Conservation (phyloP, 2,113 vertebrate species). For the Pseudorhombus dupliciocellatus region DNA sequence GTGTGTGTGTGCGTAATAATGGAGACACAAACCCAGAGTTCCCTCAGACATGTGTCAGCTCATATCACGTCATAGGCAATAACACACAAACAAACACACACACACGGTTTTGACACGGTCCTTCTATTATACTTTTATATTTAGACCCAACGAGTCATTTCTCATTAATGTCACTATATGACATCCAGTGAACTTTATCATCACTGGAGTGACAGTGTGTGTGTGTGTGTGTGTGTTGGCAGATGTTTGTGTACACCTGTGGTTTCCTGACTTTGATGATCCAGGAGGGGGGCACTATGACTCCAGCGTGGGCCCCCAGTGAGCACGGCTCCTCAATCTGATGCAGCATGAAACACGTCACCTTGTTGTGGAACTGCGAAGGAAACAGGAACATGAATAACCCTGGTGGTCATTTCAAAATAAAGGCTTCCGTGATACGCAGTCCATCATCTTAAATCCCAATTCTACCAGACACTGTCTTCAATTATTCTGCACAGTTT, state of each 20-base stretch:
- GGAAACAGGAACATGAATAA: not conserved
- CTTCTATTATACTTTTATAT: slow-evolving; percentile 54
- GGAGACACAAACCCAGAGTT: slow-evolving; percentile 29
- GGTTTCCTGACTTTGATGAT: slow-evolving; percentile 99
- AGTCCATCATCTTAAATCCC: too few relatives aligned
- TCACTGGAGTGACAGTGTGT: not conserved
- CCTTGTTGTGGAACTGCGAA: slow-evolving; percentile 96
- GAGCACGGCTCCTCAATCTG: slow-evolving; percentile 98
- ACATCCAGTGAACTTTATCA: slow-evolving; percentile 45
- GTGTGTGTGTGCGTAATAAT: slow-evolving; percentile 23
- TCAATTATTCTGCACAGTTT: too few relatives aligned
- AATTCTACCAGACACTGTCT: too few relatives aligned
- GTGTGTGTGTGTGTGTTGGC: slow-evolving; percentile 4
- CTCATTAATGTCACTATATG: slow-evolving; percentile 37
- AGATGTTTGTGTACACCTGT: slow-evolving; percentile 84
- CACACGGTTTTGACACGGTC: slow-evolving; percentile 4
- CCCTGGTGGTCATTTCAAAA: not conserved
- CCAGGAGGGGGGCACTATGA: slow-evolving; percentile 97
- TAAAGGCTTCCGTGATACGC: too few relatives aligned
- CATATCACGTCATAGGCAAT: slow-evolving; percentile 42
- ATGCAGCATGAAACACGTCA: slow-evolving; percentile 99
- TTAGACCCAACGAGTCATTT: slow-evolving; percentile 50
- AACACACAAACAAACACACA: not conserved
- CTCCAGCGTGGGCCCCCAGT: slow-evolving; percentile 93
- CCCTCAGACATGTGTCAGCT: slow-evolving; percentile 54